Evolutionary conservation across 2,888 invertebrate genomes (phyloP).

Genomic region (Thecophora atra): DNA sequence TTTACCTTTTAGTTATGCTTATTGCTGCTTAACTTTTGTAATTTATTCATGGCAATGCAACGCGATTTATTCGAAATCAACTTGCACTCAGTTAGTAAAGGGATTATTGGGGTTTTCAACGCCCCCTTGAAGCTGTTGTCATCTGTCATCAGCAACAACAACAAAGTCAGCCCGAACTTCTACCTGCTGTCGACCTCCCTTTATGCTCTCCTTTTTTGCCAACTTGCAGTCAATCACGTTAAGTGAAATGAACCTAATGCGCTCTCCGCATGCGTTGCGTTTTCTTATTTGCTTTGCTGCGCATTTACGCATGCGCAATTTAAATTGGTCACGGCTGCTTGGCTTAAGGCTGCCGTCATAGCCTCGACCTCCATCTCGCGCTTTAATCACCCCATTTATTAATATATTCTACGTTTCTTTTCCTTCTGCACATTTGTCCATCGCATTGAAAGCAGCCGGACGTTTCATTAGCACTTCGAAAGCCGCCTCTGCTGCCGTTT

Average conservation of each 20-base stretch:
- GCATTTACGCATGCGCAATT: conserved; percentile 50
- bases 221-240: conserved; percentile 20
- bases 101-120: too few relatives aligned
- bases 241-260: conserved; percentile 37
- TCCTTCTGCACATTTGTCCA: conserved; percentile 29
- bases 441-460: conserved; percentile 32
- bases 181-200: not conserved
- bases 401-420: not conserved
- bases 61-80: too few relatives aligned
- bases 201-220: not conserved
- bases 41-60: too few relatives aligned
- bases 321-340: conserved; percentile 47
- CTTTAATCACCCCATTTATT: conserved; percentile 1
- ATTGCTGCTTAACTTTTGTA: too few relatives aligned
- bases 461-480: conserved; percentile 49
- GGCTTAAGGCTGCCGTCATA: conserved; percentile 8
- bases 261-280: conserved; percentile 24
- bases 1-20: too few relatives aligned
- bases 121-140: not conserved
- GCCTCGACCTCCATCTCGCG: not conserved
- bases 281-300: conserved; percentile 25
- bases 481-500: conserved; percentile 11
- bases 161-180: not conserved
- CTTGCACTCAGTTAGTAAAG: too few relatives aligned
- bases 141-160: not conserved